Conservation (phyloP, 2,888 invertebrate species). For the Andrena bicolor region DNA sequence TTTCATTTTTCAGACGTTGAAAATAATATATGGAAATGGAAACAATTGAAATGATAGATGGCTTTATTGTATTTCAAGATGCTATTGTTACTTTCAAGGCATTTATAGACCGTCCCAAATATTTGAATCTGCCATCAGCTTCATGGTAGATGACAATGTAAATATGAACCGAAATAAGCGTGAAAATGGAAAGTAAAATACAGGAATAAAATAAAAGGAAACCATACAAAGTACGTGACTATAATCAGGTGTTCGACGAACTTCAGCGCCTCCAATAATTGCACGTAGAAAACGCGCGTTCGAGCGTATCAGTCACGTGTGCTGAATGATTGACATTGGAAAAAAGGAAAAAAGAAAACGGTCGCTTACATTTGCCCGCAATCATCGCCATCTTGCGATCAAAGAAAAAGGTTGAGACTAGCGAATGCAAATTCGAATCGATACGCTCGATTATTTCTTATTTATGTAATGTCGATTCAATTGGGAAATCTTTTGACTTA, state of each 20-base stretch:
- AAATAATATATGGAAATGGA: no score
- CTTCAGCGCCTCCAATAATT: conserved; percentile 5
- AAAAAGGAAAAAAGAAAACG: conserved; percentile 7
- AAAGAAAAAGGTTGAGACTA: conserved; percentile 39
- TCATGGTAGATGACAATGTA: background rate
- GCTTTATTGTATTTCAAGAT: no score
- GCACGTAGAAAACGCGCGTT: conserved; percentile 11
- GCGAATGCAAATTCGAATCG: conserved; percentile 42
- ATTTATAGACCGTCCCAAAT: no score
- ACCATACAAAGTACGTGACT: background rate
- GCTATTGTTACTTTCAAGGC: no score
- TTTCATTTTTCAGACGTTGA: no score
- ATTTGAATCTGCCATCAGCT: background rate
- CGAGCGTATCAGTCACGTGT: conserved; percentile 30
- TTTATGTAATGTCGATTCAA: conserved; percentile 48
- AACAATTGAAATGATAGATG: no score
- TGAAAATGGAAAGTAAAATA: background rate
- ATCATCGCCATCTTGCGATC: conserved; percentile 47
- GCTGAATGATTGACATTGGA: conserved; percentile 28
- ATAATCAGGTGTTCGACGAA: conserved; percentile 18
- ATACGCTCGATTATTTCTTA: conserved; percentile 52
- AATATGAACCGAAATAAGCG: background rate
- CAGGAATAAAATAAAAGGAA: background rate
- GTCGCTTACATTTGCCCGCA: conserved; percentile 34
- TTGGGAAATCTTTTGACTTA: conserved; percentile 59